Evolutionary conservation across 1,140 invertebrate species (phyloP).

Genomic region (Meloidogyne hapla): DNA sequence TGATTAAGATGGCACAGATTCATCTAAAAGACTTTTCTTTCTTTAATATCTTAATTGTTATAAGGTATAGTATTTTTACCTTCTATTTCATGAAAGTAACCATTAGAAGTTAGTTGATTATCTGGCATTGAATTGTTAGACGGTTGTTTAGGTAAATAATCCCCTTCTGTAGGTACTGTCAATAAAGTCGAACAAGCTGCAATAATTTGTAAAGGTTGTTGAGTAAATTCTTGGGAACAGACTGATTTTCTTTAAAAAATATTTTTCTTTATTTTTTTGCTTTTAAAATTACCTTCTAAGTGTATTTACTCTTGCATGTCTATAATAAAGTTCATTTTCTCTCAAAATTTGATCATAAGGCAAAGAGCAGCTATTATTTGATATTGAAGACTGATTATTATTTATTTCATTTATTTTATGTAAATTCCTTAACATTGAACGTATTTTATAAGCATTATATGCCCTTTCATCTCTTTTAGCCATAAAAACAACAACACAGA

Average conservation of each 20-base stretch:
- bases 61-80: too few species aligned
- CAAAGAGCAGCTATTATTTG: neutral
- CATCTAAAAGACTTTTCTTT: too few species aligned
- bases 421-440: slow-evolving; percentile 29
- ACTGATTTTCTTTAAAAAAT: neutral
- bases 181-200: neutral
- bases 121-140: neutral
- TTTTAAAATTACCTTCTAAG: slow-evolving; percentile 13
- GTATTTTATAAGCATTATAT: slow-evolving; percentile 46
- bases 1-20: too few species aligned
- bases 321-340: slow-evolving; percentile 24
- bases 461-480: slow-evolving; percentile 54
- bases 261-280: neutral
- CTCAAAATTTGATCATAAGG: slow-evolving; percentile 5
- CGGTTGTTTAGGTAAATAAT: neutral
- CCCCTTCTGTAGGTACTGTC: neutral
- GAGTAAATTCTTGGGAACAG: neutral
- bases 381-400: neutral
- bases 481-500: slow-evolving; percentile 49
- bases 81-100: too few species aligned
- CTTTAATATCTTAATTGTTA: too few species aligned
- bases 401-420: neutral
- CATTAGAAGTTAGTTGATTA: neutral
- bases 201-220: neutral
- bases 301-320: slow-evolving; percentile 18